phyloP scores from a whole-genome alignment of 1,140 invertebrate genomes.

The Plutomurus gul region DNA sequence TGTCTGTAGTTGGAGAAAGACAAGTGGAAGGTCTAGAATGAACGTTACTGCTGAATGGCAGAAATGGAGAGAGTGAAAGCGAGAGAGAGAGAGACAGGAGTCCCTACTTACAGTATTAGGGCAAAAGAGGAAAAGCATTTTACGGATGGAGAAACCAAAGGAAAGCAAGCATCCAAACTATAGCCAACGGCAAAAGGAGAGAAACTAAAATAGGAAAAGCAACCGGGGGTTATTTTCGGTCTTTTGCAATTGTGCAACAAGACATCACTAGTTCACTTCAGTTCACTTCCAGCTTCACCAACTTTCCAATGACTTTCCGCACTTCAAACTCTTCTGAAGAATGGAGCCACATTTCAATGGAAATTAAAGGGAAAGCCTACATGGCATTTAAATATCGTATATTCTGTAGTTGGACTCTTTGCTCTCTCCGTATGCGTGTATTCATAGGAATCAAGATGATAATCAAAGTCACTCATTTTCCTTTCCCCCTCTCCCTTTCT shows the following conservation, averaged over 20 bases:
- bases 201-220: slow-evolving; percentile 5
- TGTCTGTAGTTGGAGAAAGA: too few species aligned
- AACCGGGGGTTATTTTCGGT: slow-evolving; percentile 8
- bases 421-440: too few species aligned
- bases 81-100: too few species aligned
- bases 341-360: slow-evolving; percentile 14
- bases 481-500: too few species aligned
- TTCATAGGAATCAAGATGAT: slow-evolving; percentile 6
- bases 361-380: slow-evolving; percentile 10
- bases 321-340: neutral
- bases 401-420: too few species aligned
- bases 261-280: neutral
- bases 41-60: neutral
- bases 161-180: slow-evolving; percentile 7
- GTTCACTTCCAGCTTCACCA: neutral
- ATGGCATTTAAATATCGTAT: too few species aligned
- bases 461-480: slow-evolving; percentile 3
- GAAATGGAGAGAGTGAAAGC: too few species aligned
- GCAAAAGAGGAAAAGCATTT: slow-evolving; percentile 17
- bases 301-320: neutral
- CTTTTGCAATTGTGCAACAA: slow-evolving; percentile 11
- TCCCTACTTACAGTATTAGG: neutral
- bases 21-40: too few species aligned
- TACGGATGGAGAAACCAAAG: slow-evolving; percentile 20
- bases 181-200: neutral